Percentiles rank a stretch among this genome's conserved stretches.
Conservation (phyloP, 2,113 vertebrate species). For the Oceanodroma tethys region DNA sequence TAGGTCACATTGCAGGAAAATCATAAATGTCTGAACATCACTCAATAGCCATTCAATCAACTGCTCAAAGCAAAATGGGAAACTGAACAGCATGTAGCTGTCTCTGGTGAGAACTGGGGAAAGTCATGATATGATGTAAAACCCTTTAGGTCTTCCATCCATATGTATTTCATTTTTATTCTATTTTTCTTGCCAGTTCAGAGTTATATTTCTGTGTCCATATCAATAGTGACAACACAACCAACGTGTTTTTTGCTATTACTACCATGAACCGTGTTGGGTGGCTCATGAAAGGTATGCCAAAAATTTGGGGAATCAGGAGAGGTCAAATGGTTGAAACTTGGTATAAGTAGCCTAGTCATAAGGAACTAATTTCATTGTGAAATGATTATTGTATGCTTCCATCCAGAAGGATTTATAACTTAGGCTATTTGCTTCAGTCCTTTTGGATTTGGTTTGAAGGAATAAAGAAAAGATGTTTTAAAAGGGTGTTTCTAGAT, state of each 20-base stretch:
- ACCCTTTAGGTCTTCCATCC: background rate
- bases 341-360: background rate
- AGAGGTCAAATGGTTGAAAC: background rate
- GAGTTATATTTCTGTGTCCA: background rate
- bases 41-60: constrained; percentile 39
- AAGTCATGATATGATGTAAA: constrained; percentile 8
- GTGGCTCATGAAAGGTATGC: background rate
- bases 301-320: background rate
- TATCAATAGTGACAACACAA: background rate
- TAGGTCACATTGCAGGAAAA: constrained; percentile 54
- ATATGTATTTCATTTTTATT: background rate
- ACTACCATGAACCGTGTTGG: background rate
- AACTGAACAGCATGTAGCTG: background rate
- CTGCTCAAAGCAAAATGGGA: constrained; percentile 29
- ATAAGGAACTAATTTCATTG: background rate
- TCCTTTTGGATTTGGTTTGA: background rate
- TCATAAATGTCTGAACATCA: constrained; percentile 41
- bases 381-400: background rate
- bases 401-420: background rate
- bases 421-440: background rate
- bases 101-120: background rate
- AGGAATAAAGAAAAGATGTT: background rate
- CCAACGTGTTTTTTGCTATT: background rate
- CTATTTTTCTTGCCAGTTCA: background rate
- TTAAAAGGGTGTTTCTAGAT: background rate